Conservation (phyloP, 2,888 invertebrate species). For the Nomada ruficornis region DNA sequence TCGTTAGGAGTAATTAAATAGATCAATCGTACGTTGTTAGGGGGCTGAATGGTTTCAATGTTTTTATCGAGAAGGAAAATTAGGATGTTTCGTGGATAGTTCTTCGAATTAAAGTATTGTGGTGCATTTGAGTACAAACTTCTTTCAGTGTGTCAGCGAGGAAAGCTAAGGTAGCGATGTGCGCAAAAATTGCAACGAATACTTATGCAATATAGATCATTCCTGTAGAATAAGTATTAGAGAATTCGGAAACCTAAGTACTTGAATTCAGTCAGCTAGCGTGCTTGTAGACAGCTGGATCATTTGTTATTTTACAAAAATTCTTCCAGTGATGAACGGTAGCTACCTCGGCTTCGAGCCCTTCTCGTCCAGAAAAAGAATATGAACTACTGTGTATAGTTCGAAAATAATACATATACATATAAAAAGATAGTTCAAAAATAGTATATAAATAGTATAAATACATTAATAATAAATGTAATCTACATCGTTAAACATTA, state of each 20-base stretch:
- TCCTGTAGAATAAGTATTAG: not conserved
- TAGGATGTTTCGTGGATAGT: not conserved
- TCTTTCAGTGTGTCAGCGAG: slow-evolving; percentile 18
- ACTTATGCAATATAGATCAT: not conserved
- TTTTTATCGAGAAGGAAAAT: not conserved
- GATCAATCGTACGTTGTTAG: not conserved
- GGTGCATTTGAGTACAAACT: slow-evolving; percentile 23
- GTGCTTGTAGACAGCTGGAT: not conserved
- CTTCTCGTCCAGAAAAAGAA: not conserved
- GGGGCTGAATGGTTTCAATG: not conserved
- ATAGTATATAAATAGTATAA: slow-evolving; percentile 17
- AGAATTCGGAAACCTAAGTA: not conserved
- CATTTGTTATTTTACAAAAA: not conserved
- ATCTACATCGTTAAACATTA: not conserved
- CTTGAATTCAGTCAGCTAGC: no score
- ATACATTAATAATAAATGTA: slow-evolving; percentile 19
- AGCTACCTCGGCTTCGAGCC: slow-evolving; percentile 36
- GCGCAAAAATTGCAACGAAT: slow-evolving; percentile 7
- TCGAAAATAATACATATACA: slow-evolving; percentile 8
- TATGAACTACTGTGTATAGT: slow-evolving; percentile 34
- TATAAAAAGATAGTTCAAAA: slow-evolving; percentile 28
- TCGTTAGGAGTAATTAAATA: no score
- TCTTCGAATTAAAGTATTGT: not conserved
- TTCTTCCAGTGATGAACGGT: not conserved
- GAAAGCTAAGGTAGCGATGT: slow-evolving; percentile 37